Base-by-base conservation (phyloP, 2,888 invertebrate genomes). In the Xanthia togata region DNA sequence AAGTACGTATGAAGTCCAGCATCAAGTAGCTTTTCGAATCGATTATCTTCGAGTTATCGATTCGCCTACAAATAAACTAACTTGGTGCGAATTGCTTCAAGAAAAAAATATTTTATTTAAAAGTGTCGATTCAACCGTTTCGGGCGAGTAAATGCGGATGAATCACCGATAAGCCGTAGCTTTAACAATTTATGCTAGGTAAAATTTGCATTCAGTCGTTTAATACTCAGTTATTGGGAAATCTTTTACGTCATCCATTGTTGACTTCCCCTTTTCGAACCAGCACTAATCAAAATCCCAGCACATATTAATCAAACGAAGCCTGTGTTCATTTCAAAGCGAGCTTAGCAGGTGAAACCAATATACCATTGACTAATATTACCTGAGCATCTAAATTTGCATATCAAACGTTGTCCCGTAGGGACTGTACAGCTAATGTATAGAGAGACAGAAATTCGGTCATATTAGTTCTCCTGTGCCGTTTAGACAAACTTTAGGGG, bases 361-460 rank as follows among this genome's bases (percentile, higher is more conserved):
- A 95, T 95, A 95, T 93, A 93, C 91, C 94, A 91, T 91, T 92
- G 92, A 92, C 91, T 94, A 94, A 93, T 93, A 94, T 91, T 80
- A 93, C 93, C 92, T 92, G 90, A 91, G 91, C 91, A 93, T 91
- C 92, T 89, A 90, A 93, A 95, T 96, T 96, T 94, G 94, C 95
- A 96, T 96, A 93, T 94, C 95, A 93, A 93, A 93, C 92, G 92
- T 80, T 84, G 84, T 91, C 91, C 91, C 90, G 79, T 79, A 88
- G 90, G 90, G 91, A 89, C 85, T 88, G 87, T 86, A 90, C 87
- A 83, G 85, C 82, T 90, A 93, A 94, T 94, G 91, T 92, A 71
- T 70, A 78, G 88, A 80, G 92, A 91, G 92, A 92, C 89, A 91
- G 92, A 90, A 91, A 94, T 93, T 93, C 90, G 90, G 92, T 89